Conservation (phyloP, 2,888 invertebrate species). For the Mythimna lalbum region DNA sequence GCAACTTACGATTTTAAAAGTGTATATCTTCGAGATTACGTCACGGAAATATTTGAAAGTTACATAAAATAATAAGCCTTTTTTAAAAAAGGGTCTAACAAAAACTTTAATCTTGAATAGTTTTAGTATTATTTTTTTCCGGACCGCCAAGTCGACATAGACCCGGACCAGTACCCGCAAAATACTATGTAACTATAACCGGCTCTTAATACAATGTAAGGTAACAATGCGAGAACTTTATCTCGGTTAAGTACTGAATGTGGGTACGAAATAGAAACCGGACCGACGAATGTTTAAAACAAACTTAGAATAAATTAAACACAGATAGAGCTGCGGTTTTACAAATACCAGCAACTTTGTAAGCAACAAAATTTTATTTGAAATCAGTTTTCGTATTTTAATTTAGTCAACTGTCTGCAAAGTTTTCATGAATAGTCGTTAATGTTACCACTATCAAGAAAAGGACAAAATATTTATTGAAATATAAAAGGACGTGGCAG, state of each 20-base stretch:
- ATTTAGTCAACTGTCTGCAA: neutral
- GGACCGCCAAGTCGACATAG: too few species aligned
- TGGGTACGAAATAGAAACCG: slow-evolving; percentile 7
- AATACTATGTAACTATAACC: too few species aligned
- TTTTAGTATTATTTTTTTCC: too few species aligned
- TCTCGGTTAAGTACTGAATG: slow-evolving; percentile 8
- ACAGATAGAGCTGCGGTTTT: neutral
- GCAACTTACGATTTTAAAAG: too few species aligned
- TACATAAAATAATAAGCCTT: too few species aligned
- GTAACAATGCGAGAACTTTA: slow-evolving; percentile 17
- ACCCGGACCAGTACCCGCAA: too few species aligned
- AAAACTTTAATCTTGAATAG: too few species aligned
- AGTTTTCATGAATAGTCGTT: neutral
- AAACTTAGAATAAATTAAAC: slow-evolving; percentile 4
- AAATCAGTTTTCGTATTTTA: slow-evolving; percentile 1
- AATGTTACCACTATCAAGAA: neutral
- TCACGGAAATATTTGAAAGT: too few species aligned
- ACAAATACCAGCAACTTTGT: neutral
- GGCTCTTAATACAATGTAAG: slow-evolving; percentile 6
- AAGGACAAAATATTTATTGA: neutral
- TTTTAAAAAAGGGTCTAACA: too few species aligned
- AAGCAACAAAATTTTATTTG: neutral
- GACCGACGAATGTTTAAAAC: slow-evolving; percentile 10
- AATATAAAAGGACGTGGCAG: neutral
- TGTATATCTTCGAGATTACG: too few species aligned